A percentile compares a stretch with the other conserved stretches of the same genome.
Evolutionary conservation across 35 echinoderm and acorn worm genomes (phyloP).

Genomic region (Amphiura filiformis): DNA sequence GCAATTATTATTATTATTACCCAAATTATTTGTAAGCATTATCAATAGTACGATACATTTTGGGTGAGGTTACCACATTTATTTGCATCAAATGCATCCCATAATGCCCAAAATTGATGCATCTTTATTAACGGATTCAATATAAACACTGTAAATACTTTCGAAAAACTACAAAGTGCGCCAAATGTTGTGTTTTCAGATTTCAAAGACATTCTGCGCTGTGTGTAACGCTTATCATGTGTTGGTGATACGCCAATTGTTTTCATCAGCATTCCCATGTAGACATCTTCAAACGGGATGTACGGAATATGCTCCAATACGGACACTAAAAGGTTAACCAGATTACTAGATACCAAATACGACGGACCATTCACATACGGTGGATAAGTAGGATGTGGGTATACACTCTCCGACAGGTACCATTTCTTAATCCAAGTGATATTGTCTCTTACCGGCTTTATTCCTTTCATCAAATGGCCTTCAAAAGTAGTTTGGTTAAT

Average conservation of each 20-base stretch:
- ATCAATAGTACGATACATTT: too few species aligned
- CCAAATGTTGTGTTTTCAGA: background rate
- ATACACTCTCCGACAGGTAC: constrained; percentile 49
- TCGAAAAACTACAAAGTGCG: background rate
- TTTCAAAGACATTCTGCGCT: background rate
- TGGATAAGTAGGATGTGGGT: constrained; percentile 55
- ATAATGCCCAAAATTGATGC: background rate
- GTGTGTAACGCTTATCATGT: background rate
- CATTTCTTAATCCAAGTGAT: constrained; percentile 53
- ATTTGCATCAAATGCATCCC: too few species aligned
- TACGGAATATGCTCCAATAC: background rate
- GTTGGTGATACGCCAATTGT: constrained; percentile 8
- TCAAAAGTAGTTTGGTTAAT: background rate
- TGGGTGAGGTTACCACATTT: too few species aligned
- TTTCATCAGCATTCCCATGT: constrained; percentile 41
- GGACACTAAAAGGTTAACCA: background rate
- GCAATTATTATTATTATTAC: too few species aligned
- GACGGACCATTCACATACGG: constrained; percentile 64
- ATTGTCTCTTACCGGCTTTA: background rate
- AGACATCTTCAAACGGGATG: constrained; percentile 41
- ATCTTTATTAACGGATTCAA: background rate
- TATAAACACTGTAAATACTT: background rate
- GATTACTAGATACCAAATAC: constrained; percentile 80
- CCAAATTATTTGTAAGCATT: too few species aligned
- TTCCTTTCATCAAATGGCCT: background rate